Percentiles rank a stretch among this genome's conserved stretches.
Conservation (phyloP, 2,888 invertebrate genomes). For the Cordilura impudica region DNA sequence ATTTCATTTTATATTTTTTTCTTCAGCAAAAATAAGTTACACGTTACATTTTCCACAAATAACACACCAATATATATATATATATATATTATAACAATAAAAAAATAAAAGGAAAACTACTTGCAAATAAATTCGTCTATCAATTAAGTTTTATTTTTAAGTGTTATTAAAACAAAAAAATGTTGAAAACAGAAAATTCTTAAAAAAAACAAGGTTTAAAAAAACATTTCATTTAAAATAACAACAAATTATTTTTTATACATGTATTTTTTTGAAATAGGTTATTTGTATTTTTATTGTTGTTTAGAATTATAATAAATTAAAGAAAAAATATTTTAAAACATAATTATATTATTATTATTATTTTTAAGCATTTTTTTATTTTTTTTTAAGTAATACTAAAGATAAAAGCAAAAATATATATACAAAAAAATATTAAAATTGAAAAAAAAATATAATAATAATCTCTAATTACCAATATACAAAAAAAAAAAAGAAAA, state of each 20-base stretch:
- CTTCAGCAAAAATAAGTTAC: not conserved
- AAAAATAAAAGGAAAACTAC: not conserved
- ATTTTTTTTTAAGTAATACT: slow-evolving; percentile 43
- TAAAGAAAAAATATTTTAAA: slow-evolving; percentile 29
- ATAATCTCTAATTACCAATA: slow-evolving; percentile 32
- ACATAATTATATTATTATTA: slow-evolving; percentile 63
- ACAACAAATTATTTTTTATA: not conserved
- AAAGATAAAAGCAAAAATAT: slow-evolving; percentile 30
- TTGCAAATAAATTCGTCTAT: slow-evolving; percentile 15
- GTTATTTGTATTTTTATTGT: slow-evolving; percentile 52
- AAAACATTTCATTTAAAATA: not conserved
- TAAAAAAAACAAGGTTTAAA: slow-evolving; percentile 32
- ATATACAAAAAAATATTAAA: slow-evolving; percentile 18
- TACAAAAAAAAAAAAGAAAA: slow-evolving; percentile 33
- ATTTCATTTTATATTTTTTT: too few species aligned
- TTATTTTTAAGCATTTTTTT: slow-evolving; percentile 65
- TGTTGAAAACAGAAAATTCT: slow-evolving; percentile 19
- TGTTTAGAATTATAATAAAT: slow-evolving; percentile 59
- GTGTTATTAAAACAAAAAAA: slow-evolving; percentile 36
- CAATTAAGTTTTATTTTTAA: slow-evolving; percentile 32
- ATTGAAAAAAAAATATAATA: slow-evolving; percentile 26
- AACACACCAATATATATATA: not conserved
- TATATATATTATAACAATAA: not conserved
- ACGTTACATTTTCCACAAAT: not conserved
- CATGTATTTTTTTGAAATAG: slow-evolving; percentile 31